Conservation (phyloP, 2,888 invertebrate genomes). For the Zaprionus bogoriensis region DNA sequence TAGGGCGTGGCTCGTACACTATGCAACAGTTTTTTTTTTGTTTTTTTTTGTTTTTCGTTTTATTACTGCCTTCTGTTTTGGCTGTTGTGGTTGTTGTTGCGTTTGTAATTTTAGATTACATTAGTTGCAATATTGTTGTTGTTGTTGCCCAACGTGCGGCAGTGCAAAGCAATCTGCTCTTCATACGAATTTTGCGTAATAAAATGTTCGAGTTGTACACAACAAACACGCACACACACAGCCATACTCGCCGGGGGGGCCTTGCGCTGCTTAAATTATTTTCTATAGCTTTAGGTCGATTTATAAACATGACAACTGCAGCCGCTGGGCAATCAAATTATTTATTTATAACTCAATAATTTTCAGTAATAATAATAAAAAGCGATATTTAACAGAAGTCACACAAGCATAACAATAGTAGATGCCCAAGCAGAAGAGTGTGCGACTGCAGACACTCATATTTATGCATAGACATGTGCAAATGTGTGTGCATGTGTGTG, state of each 20-base stretch:
- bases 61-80: background rate
- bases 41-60: constrained; percentile 4
- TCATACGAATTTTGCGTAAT: background rate
- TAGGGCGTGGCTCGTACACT: constrained; percentile 12
- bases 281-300: background rate
- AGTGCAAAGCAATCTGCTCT: background rate
- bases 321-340: constrained; percentile 15
- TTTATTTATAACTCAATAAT: constrained; percentile 3
- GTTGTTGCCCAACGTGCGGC: background rate
- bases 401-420: background rate
- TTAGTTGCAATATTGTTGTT: constrained; percentile 15
- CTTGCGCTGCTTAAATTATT: background rate
- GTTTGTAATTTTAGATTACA: constrained; percentile 14
- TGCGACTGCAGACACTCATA: background rate
- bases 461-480: background rate
- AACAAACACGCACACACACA: background rate
- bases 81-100: background rate
- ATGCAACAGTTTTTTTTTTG: constrained; percentile 12
- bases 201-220: constrained; percentile 1
- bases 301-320: constrained; percentile 20
- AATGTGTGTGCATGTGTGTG: background rate
- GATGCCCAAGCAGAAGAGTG: background rate
- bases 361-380: constrained; percentile 8
- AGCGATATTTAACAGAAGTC: background rate
- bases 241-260: background rate